Evolutionary conservation across 2,888 invertebrate species (phyloP).

Genomic region (Aleiodes testaceus): DNA sequence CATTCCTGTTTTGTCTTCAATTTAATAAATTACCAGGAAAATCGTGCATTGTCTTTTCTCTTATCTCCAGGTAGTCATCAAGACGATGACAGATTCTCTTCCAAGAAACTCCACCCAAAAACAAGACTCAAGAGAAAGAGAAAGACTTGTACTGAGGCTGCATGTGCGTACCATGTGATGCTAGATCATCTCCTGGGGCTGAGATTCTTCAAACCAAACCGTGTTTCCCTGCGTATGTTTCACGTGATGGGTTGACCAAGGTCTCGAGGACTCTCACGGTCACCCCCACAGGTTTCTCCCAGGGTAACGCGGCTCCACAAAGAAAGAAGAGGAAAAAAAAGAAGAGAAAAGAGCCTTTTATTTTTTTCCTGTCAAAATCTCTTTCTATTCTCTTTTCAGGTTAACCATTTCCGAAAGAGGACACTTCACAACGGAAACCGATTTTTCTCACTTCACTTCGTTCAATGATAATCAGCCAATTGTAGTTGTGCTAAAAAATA

Average conservation of each 20-base stretch:
- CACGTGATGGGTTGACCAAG: not conserved
- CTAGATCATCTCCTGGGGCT: slow-evolving; percentile 13
- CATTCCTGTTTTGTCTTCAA: no score
- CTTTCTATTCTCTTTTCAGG: slow-evolving; percentile 16
- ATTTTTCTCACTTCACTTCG: slow-evolving; percentile 13
- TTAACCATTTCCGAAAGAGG: slow-evolving; percentile 35
- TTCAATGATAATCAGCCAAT: slow-evolving; percentile 14
- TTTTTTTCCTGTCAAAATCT: slow-evolving; percentile 8
- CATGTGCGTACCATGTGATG: slow-evolving; percentile 52
- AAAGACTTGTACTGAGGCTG: slow-evolving; percentile 33
- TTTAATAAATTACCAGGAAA: no score
- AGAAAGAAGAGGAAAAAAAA: not conserved
- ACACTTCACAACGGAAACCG: slow-evolving; percentile 32
- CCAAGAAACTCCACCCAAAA: slow-evolving; percentile 10
- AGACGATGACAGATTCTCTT: not conserved
- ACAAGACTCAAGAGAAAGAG: not conserved
- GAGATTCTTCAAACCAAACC: not conserved
- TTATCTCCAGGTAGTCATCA: no score
- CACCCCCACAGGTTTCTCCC: slow-evolving; percentile 12
- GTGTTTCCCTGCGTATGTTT: not conserved
- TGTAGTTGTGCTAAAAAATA: not conserved
- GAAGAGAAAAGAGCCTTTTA: not conserved
- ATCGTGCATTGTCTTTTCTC: no score
- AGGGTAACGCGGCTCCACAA: slow-evolving; percentile 22
- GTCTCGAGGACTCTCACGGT: slow-evolving; percentile 23